Conservation (phyloP, 2,113 vertebrate species). For the Strix uralensis region DNA sequence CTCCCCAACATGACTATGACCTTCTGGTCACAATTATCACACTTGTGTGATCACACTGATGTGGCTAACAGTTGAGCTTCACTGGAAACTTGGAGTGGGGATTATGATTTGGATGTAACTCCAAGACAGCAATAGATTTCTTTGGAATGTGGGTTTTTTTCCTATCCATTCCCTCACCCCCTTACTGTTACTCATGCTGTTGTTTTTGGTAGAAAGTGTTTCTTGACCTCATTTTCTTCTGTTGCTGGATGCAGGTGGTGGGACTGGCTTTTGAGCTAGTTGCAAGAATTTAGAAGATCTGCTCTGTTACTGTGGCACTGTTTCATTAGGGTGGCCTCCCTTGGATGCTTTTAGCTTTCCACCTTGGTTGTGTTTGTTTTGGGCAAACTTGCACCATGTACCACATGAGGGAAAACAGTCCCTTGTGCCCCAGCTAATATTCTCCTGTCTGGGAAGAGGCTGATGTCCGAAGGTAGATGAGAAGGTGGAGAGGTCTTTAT, state of each 20-base stretch:
- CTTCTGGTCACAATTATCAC: background rate
- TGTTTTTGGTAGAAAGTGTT: background rate
- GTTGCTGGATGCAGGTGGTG: background rate
- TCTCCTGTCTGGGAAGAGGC: background rate
- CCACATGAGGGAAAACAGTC: background rate
- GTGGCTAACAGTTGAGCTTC: background rate
- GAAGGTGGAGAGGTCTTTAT: background rate
- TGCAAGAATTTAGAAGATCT: background rate
- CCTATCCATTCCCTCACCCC: fast-evolving
- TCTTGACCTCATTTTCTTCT: background rate
- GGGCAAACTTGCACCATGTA: background rate
- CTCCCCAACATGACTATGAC: background rate
- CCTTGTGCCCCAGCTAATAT: background rate
- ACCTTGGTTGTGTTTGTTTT: background rate
- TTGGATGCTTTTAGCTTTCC: background rate
- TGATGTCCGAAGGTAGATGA: background rate
- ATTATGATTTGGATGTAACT: background rate
- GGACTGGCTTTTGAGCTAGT: background rate
- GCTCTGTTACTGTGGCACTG: background rate
- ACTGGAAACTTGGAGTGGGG: no score
- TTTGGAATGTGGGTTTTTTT: background rate
- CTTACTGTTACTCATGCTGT: background rate
- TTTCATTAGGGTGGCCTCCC: background rate
- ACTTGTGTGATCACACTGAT: background rate
- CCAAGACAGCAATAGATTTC: background rate